Conservation (phyloP, 2,797 vertebrate species). For the Sebastes aleutianus region DNA sequence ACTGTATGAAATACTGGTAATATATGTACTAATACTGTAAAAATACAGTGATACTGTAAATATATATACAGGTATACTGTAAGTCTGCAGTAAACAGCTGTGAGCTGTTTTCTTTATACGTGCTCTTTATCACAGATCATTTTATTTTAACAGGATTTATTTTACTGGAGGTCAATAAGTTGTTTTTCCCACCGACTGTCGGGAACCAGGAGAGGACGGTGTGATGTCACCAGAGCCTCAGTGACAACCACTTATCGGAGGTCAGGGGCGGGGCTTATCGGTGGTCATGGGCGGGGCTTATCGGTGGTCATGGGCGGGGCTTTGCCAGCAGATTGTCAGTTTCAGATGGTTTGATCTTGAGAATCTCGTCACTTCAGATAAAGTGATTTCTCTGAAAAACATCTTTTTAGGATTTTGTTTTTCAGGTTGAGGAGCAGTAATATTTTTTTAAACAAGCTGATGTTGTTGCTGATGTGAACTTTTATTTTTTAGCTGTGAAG, state of each 20-base stretch:
- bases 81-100: neutral
- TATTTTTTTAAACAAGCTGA: constrained; percentile 11
- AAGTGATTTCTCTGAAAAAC: neutral
- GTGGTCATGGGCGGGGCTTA: neutral
- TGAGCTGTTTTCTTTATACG: neutral
- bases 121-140: neutral
- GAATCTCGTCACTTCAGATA: neutral
- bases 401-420: neutral
- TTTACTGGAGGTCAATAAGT: neutral
- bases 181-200: neutral
- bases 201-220: neutral
- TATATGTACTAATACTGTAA: constrained; percentile 1
- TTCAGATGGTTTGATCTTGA: neutral
- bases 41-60: constrained; percentile 3
- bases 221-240: neutral
- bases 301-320: neutral
- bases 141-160: neutral
- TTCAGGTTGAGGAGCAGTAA: neutral
- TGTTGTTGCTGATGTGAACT: constrained; percentile 32
- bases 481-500: constrained; percentile 41
- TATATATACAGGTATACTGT: neutral
- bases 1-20: constrained; percentile 25
- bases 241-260: neutral
- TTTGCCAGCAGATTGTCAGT: neutral
- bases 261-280: neutral